Evolutionary conservation across 1,140 invertebrate species (phyloP).

Genomic region (Drosophila nigromelanica): DNA sequence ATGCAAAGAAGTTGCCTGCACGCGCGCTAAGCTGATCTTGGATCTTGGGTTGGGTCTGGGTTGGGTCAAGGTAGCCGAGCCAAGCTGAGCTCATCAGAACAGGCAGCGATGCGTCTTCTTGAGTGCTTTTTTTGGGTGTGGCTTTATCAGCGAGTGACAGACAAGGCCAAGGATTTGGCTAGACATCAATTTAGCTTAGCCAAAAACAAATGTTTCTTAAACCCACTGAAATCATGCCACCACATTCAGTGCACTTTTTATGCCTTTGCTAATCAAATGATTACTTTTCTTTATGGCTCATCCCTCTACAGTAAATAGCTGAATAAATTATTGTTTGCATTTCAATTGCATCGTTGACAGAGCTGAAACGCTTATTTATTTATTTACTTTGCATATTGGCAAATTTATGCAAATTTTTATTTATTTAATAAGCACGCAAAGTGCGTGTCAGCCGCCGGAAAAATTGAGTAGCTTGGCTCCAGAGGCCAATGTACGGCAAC

Average conservation of each 20-base stretch:
- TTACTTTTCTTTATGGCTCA: conserved; percentile 8
- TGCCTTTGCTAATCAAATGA: conserved; percentile 9
- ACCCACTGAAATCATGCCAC: neutral
- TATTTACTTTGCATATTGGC: conserved; percentile 38
- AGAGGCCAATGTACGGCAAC: conserved; percentile 58
- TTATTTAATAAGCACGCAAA: conserved; percentile 80
- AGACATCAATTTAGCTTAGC: neutral
- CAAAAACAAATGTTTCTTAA: neutral
- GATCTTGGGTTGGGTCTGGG: conserved; percentile 37
- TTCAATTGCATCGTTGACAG: conserved; percentile 22
- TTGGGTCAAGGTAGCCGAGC: conserved; percentile 49
- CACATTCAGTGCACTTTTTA: conserved; percentile 13
- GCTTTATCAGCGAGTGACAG: conserved; percentile 26
- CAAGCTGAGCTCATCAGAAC: conserved; percentile 39
- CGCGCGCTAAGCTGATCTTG: conserved; percentile 18
- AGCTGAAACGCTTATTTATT: conserved; percentile 8
- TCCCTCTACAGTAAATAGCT: conserved; percentile 30
- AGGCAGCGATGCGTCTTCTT: conserved; percentile 17
- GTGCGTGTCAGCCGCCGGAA: conserved; percentile 61
- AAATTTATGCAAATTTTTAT: conserved; percentile 79
- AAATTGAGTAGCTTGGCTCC: neutral
- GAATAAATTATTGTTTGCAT: conserved; percentile 51
- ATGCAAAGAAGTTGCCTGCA: conserved; percentile 52
- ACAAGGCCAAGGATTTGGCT: conserved; percentile 38
- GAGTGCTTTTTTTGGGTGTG: conserved; percentile 15